Evolutionary conservation across 2,888 invertebrate genomes (phyloP), one percentile per base, ranked within the genome.

Genomic region (Marronus borbonicus): DNA sequence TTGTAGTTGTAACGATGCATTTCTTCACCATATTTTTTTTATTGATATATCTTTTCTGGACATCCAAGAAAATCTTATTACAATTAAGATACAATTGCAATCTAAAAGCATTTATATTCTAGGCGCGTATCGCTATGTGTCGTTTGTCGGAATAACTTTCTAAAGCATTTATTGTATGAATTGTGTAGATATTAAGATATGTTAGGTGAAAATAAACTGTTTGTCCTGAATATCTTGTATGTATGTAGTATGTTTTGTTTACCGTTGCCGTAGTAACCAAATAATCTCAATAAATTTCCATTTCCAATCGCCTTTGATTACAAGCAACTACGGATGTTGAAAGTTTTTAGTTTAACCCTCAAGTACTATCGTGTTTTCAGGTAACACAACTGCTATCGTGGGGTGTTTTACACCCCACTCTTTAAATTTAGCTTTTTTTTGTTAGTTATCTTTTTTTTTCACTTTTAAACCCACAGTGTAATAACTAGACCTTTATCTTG

Each of bases 121-220:
- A 4, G 44, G 60, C 62, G 64, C 64, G 64, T 75, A 64, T 62
- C 14, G 75, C 28, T 64, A 64, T 75, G 75, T 62, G 75, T 75
- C 49, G 24, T 28, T n/a, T 64, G 62, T 58, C n/a, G 24, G 49
- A 44, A 28, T 49, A 50, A 28, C 50, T 20, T 31, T 44, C 20
- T 24, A 12, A 28, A 7, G 68, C 50, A 50, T 8, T 44, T 44
- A 50, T 68, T 50, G 50, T 50, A 68, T 50, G 50, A 68, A 50
- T 68, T 68, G 50, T 68, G 50, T 28, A 68, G 28, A 68, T 68
- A 50, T 50, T 28, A 50, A 28, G 68, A 68, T 68, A 50, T 50
- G 28, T 50, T 50, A 68, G 5, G 68, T 28, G 28, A 68, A 68
- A 68, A 68, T 68, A 68, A 68, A 68, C 28, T 68, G 7, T 50